A percentile compares a stretch with the other conserved stretches of the same genome.
Evolutionary conservation across 2,888 invertebrate genomes (phyloP).

Genomic region (Perdita meconis): DNA sequence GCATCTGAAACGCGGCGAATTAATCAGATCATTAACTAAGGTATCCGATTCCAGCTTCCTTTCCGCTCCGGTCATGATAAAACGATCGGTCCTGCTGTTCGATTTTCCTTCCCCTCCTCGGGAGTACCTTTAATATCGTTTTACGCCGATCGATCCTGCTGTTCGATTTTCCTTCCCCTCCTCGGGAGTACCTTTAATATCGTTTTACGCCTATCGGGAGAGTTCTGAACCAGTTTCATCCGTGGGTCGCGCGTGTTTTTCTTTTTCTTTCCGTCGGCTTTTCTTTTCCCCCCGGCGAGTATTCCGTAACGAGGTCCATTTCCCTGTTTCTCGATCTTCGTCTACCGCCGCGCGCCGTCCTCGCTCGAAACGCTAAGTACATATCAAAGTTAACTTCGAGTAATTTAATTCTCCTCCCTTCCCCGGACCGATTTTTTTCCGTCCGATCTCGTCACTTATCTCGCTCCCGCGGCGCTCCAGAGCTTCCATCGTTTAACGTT

Average conservation of each 20-base stretch:
- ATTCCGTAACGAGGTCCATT: slow-evolving; percentile 17
- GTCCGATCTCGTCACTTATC: neutral
- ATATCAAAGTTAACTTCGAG: neutral
- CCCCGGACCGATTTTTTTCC: neutral
- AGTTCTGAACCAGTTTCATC: slow-evolving; percentile 45
- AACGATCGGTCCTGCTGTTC: slow-evolving; percentile 12
- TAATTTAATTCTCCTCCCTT: slow-evolving; percentile 17
- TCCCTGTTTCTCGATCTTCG: slow-evolving; percentile 22
- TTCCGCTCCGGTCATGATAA: slow-evolving; percentile 26
- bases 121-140: slow-evolving; percentile 33
- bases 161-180: slow-evolving; percentile 36
- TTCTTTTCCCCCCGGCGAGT: neutral
- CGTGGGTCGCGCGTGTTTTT: neutral
- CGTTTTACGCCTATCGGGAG: slow-evolving; percentile 28
- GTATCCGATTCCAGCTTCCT: neutral
- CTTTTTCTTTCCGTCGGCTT: slow-evolving; percentile 1
- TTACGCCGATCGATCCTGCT: slow-evolving; percentile 30
- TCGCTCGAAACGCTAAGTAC: slow-evolving; percentile 3
- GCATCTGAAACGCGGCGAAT: slow-evolving; percentile 17
- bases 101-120: slow-evolving; percentile 33
- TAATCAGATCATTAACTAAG: slow-evolving; percentile 46
- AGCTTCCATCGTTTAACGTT: neutral
- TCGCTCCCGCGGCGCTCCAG: neutral
- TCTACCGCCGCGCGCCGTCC: slow-evolving; percentile 1
- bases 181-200: slow-evolving; percentile 31